phyloP scores from a whole-genome alignment of 2,113 vertebrate species.

The Laterallus jamaicensis region DNA sequence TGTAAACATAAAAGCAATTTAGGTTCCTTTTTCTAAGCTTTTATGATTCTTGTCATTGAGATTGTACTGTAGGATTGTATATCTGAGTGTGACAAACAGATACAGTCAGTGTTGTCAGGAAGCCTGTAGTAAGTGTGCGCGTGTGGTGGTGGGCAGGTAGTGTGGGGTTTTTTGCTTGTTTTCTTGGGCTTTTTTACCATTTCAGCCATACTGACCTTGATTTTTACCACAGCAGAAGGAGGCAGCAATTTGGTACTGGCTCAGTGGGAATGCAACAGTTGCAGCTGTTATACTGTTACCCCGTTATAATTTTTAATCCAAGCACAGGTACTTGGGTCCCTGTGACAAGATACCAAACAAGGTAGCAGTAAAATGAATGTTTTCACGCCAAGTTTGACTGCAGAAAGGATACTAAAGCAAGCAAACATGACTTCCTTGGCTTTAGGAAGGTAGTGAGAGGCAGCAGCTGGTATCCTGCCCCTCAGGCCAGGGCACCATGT shows the following conservation, averaged over 20 bases:
- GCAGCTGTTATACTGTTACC: not conserved
- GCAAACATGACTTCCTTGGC: accelerated
- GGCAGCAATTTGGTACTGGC: too few species aligned
- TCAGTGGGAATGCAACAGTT: not conserved
- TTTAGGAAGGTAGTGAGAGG: not conserved
- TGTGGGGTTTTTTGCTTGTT: too few species aligned
- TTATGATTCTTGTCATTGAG: not conserved
- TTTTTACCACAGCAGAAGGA: not conserved
- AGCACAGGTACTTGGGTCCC: too few species aligned
- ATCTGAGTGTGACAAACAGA: not conserved
- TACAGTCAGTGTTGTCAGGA: not conserved
- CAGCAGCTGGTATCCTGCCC: accelerated
- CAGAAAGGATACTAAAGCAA: not conserved
- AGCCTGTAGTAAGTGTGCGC: too few species aligned
- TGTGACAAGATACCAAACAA: not conserved
- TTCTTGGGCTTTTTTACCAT: not conserved
- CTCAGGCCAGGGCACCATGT: not conserved
- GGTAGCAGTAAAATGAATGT: accelerated
- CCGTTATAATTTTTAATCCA: not conserved
- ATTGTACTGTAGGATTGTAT: not conserved
- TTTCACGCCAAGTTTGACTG: not conserved
- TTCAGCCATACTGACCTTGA: not conserved
- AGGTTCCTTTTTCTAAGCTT: not conserved
- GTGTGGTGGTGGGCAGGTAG: not conserved
- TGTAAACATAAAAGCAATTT: not conserved